phyloP scores from a whole-genome alignment of 2,888 invertebrate genomes.

The Blastobasis lacticolella region DNA sequence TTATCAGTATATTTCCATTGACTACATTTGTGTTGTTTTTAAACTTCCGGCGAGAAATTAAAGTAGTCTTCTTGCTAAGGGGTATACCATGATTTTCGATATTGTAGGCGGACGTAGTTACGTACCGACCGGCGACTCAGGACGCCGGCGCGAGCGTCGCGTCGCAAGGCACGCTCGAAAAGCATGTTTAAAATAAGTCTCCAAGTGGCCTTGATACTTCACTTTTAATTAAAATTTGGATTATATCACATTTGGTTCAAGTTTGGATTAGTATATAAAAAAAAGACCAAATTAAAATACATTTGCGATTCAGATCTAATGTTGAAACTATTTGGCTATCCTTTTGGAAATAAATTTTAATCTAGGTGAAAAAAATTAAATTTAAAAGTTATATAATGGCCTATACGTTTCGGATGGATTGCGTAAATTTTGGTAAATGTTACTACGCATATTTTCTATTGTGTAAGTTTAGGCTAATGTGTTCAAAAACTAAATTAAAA shows the following conservation, averaged over 20 bases:
- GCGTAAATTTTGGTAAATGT: constrained; percentile 73
- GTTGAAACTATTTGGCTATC: constrained; percentile 71
- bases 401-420: constrained; percentile 70
- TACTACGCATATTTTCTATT: constrained; percentile 75
- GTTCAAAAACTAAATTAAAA: constrained; percentile 78
- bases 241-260: constrained; percentile 60
- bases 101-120: constrained; percentile 53
- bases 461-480: constrained; percentile 81
- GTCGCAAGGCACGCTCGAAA: constrained; percentile 53
- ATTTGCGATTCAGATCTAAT: constrained; percentile 64
- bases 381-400: constrained; percentile 58
- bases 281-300: constrained; percentile 67
- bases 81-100: constrained; percentile 65
- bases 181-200: constrained; percentile 64
- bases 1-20: constrained; percentile 42
- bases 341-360: constrained; percentile 68
- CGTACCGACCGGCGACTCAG: constrained; percentile 25
- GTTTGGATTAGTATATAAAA: constrained; percentile 70
- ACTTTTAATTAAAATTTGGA: constrained; percentile 66
- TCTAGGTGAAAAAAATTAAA: constrained; percentile 49
- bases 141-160: constrained; percentile 4
- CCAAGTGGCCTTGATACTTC: constrained; percentile 74
- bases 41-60: constrained; percentile 62
- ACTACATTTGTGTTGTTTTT: constrained; percentile 43
- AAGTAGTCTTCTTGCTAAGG: constrained; percentile 64